These are phyloP conservation scores for Podarcis raffonei DNA, from an alignment of 2,113 vertebrate genomes.

Conservation along the genomic window DNA sequence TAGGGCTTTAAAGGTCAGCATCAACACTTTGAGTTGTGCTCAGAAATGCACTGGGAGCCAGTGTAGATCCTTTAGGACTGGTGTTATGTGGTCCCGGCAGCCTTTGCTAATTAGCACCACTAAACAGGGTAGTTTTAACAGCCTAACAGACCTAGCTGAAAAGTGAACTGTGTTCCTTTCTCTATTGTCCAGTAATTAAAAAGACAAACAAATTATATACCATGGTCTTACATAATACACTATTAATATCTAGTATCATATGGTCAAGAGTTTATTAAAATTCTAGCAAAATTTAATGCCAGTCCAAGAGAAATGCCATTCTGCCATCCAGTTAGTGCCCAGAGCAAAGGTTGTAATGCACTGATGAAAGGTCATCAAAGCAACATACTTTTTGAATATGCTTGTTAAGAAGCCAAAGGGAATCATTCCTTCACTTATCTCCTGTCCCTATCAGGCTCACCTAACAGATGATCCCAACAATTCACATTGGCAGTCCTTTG, in stretches of 20 bases:
- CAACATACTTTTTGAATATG: slow-evolving; percentile 17
- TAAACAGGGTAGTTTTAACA: slow-evolving; percentile 23
- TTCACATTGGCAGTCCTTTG: slow-evolving; percentile 91
- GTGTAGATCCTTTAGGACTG: too few relatives aligned
- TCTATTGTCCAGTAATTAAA: slow-evolving; percentile 10
- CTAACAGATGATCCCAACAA: slow-evolving; percentile 91
- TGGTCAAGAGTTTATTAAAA: background rate
- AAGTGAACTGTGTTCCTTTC: background rate
- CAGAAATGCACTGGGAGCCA: too few relatives aligned
- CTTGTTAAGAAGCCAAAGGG: slow-evolving; percentile 35
- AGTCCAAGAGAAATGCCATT: slow-evolving; percentile 31
- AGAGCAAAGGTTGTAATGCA: slow-evolving; percentile 32
- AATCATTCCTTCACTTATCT: slow-evolving; percentile 61
- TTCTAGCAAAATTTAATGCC: background rate
- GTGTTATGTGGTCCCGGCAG: background rate
- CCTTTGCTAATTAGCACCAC: slow-evolving; percentile 50
- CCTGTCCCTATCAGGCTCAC: slow-evolving; percentile 80
- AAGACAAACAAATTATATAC: background rate
- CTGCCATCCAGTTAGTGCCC: slow-evolving; percentile 3
- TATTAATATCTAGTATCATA: background rate
- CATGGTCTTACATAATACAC: background rate
- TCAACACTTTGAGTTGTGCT: too few relatives aligned
- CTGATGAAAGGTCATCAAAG: slow-evolving; percentile 58
- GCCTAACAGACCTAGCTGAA: slow-evolving; percentile 23
- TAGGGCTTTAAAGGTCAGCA: too few relatives aligned